phyloP scores from a whole-genome alignment of 2,113 vertebrate genomes.

The Ameiurus melas region DNA sequence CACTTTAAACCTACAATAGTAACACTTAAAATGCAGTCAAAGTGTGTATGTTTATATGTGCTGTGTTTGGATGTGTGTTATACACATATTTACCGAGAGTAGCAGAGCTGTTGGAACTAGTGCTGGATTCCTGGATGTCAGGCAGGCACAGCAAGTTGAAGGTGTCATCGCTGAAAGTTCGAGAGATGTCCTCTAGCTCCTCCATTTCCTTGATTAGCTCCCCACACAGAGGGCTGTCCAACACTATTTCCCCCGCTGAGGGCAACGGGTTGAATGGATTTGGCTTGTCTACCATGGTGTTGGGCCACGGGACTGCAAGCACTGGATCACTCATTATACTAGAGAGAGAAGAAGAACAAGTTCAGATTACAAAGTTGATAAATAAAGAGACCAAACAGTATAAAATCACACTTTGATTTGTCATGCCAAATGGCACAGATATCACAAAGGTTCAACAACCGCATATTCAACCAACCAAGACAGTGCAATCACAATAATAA shows the following conservation, averaged over 20 bases:
- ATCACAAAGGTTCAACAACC: conserved; percentile 31
- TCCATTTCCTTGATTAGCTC: conserved; percentile 85
- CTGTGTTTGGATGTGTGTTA: neutral
- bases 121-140: conserved; percentile 80
- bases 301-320: conserved; percentile 52
- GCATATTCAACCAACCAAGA: conserved; percentile 7
- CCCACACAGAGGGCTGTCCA: conserved; percentile 84
- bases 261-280: conserved; percentile 79
- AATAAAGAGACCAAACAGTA: conserved; percentile 7
- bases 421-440: conserved; percentile 1
- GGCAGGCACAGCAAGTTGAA: conserved; percentile 78
- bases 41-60: neutral
- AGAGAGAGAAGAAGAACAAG: conserved; percentile 35
- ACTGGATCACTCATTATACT: conserved; percentile 67
- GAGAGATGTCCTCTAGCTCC: conserved; percentile 81
- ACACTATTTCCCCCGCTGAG: conserved; percentile 78
- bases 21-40: neutral
- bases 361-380: conserved; percentile 19
- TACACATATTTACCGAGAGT: conserved; percentile 74
- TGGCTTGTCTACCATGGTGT: conserved; percentile 83
- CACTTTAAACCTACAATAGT: neutral
- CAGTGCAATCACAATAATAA: neutral
- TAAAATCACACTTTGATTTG: conserved; percentile 3
- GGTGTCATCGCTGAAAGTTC: conserved; percentile 77
- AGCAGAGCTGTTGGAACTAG: conserved; percentile 79